Percentiles rank a stretch among this genome's conserved stretches.
Conservation (phyloP, 1,140 invertebrate species). For the Tetraneura akinire region DNA sequence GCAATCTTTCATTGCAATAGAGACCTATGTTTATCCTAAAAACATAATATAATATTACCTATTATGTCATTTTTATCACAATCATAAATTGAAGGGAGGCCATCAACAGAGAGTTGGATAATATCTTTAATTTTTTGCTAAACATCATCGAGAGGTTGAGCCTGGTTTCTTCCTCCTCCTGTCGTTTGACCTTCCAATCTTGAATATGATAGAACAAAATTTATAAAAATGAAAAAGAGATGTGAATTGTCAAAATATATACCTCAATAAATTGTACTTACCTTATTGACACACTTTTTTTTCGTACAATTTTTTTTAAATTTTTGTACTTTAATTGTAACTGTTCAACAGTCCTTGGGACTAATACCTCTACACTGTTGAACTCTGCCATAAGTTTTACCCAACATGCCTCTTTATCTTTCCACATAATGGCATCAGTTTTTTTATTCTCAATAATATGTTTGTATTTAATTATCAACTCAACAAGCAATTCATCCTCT, state of each 20-base stretch:
- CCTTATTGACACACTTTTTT: background rate
- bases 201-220: background rate
- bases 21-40: background rate
- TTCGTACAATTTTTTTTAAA: background rate
- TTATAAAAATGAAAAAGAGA: background rate
- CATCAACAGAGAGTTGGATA: background rate
- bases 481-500: background rate
- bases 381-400: background rate
- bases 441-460: background rate
- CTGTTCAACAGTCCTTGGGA: background rate
- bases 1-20: background rate
- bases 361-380: background rate
- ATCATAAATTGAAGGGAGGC: background rate
- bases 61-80: constrained; percentile 2
- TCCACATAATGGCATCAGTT: background rate
- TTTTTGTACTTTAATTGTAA: background rate
- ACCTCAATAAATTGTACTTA: background rate
- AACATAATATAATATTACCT: constrained; percentile 12
- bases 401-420: background rate
- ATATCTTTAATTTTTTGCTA: background rate
- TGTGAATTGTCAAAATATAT: background rate
- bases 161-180: background rate
- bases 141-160: background rate
- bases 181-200: background rate
- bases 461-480: background rate